Evolutionary conservation across 2,113 vertebrate species (phyloP), one percentile per base, ranked within the genome.

Genomic region (Oophaga pumilio): DNA sequence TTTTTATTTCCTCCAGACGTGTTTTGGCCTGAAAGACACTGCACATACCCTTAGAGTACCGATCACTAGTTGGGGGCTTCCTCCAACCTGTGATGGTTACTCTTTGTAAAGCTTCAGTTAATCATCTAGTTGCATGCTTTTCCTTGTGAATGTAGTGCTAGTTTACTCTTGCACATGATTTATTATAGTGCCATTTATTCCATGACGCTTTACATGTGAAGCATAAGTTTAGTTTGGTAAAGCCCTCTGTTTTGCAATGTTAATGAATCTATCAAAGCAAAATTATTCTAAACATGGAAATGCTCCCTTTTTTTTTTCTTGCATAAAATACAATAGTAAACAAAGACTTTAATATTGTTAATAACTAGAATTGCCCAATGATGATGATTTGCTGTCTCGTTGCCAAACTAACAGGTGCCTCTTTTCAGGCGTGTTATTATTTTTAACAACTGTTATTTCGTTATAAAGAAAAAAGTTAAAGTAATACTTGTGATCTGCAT

Each of bases 401-500:
- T 76, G 69, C 69, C 84, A 85, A 85, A 76, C n/a, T 15, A 62
- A 49, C 11, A 52, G 69, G 69, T 28, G 66, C n/a, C 50, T 76
- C 10, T 11, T 22, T 22, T 24, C 8, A n/a, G 28, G 10, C 57
- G 52, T 57, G 24, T 73, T 84, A 56, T 20, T 43, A 43, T 43
- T 43, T 12, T 56, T 10, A 49, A 20, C 24, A 76, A 76, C 24
- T 28, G 53, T 85, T 85, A 28, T 60, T 11, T 28, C 13, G 24
- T 68, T 66, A 1, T 22, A 49, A 84, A 56, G 12, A 28, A 50
- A 69, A 17, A 12, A 22, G 15, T 52, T 20, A 59, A 50, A 87
- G 22, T 24, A 43, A 74, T 60, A 13, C 52, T 87, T 76, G 20
- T 49, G 53, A 82, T 74, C 49, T 87, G 52, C 91, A 85, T 90